Conservation (phyloP, 2,113 vertebrate genomes). For the Vidua chalybeata region DNA sequence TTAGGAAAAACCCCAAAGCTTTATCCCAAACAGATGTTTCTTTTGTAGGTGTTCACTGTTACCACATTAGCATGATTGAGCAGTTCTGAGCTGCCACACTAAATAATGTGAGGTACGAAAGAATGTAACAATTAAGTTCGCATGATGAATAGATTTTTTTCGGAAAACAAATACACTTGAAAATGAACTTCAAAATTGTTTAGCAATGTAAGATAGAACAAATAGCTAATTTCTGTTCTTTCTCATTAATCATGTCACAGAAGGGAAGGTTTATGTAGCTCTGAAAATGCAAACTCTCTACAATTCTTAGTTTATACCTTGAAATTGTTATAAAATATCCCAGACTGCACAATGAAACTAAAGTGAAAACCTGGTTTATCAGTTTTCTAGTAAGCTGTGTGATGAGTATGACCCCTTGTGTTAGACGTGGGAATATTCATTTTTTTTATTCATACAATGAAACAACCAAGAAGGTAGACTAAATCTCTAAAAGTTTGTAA, state of each 20-base stretch:
- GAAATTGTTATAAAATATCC: not conserved
- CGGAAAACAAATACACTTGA: not conserved
- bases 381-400: constrained; percentile 16
- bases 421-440: constrained; percentile 62
- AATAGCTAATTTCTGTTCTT: not conserved
- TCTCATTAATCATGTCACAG: not conserved
- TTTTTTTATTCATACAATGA: not conserved
- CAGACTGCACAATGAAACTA: not conserved
- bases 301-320: not conserved
- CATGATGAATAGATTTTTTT: not conserved
- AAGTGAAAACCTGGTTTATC: not conserved
- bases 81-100: not conserved
- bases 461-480: not conserved
- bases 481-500: constrained; percentile 9
- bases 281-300: not conserved
- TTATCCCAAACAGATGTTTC: not conserved
- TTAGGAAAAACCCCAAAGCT: not conserved
- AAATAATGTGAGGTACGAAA: not conserved
- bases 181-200: not conserved
- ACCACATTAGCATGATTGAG: not conserved
- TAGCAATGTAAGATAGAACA: not conserved
- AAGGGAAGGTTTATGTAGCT: not conserved
- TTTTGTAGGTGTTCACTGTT: not conserved
- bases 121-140: not conserved
- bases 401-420: constrained; percentile 76